Evolutionary conservation across 1,140 invertebrate species (phyloP).

Genomic region (Calliphora vicina): DNA sequence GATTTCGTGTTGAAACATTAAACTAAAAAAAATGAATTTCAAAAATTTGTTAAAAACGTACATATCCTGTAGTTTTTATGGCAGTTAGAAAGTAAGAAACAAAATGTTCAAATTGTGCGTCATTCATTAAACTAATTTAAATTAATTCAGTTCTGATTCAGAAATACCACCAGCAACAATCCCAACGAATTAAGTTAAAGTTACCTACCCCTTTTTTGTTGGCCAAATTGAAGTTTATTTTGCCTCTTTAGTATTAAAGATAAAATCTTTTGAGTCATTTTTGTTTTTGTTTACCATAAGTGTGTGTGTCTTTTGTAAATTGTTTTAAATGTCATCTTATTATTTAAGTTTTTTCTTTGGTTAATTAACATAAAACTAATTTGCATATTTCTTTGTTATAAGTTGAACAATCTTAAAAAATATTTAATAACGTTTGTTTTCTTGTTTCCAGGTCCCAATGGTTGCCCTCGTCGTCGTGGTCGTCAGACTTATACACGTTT

Average conservation of each 20-base stretch:
- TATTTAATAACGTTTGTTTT: background rate
- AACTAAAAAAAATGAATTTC: too few relatives aligned
- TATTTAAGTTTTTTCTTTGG: background rate
- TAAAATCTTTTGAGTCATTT: too few relatives aligned
- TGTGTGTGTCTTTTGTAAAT: too few relatives aligned
- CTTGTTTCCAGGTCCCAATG: slow-evolving; percentile 87
- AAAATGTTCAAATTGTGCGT: background rate
- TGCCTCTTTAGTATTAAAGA: too few relatives aligned
- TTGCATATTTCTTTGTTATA: slow-evolving; percentile 19
- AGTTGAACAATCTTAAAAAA: background rate
- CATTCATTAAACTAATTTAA: background rate
- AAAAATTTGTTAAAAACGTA: too few relatives aligned
- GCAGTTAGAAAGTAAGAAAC: background rate
- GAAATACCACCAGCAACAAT: too few relatives aligned
- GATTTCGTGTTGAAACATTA: background rate
- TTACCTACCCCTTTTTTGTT: too few relatives aligned
- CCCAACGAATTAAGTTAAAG: too few relatives aligned
- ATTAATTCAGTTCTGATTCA: background rate
- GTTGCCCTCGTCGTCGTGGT: slow-evolving; percentile 90
- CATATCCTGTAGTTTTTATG: background rate
- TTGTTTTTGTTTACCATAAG: too few relatives aligned
- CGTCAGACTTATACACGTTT: slow-evolving; percentile 96
- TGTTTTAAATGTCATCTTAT: too few relatives aligned
- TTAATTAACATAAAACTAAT: slow-evolving; percentile 17
- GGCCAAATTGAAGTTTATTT: too few relatives aligned